Percentiles rank a stretch among this genome's conserved stretches.
Conservation (phyloP, 92 coral and sea anemone genomes). For the Porites lobata region DNA sequence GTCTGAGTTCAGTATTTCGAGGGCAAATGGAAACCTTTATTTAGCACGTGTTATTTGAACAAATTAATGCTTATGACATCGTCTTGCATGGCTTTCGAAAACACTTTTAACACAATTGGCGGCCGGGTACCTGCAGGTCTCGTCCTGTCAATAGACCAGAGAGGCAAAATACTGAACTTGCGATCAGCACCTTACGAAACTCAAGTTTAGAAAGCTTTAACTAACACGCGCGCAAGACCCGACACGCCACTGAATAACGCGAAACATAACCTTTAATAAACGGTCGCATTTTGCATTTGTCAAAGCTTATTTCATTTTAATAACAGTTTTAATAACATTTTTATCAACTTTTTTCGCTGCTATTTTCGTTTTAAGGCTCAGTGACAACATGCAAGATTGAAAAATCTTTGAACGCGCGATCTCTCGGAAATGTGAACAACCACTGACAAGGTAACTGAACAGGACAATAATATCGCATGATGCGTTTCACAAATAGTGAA, state of each 20-base stretch:
- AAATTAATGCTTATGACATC: not conserved
- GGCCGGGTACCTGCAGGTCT: slow-evolving; percentile 17
- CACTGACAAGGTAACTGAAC: too few species aligned
- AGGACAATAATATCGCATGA: not conserved
- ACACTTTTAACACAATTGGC: slow-evolving; percentile 24
- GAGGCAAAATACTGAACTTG: not conserved
- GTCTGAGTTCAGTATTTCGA: not conserved
- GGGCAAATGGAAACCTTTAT: not conserved
- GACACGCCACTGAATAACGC: not conserved
- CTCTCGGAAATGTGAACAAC: too few species aligned
- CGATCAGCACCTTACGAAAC: slow-evolving; percentile 21
- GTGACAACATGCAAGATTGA: not conserved
- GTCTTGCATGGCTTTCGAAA: slow-evolving; percentile 11
- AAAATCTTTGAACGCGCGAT: too few species aligned
- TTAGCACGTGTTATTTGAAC: slow-evolving; percentile 8
- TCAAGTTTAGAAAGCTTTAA: not conserved
- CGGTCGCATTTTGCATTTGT: not conserved
- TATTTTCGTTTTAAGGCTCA: not conserved
- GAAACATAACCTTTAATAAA: not conserved
- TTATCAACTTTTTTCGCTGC: not conserved
- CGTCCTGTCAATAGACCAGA: slow-evolving; percentile 15
- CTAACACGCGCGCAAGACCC: not conserved
- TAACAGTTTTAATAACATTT: not conserved
- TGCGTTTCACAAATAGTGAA: not conserved
- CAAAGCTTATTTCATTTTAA: not conserved